Evolutionary conservation across 2,888 invertebrate species (phyloP).

Genomic region (Caenorhabditis afra): DNA sequence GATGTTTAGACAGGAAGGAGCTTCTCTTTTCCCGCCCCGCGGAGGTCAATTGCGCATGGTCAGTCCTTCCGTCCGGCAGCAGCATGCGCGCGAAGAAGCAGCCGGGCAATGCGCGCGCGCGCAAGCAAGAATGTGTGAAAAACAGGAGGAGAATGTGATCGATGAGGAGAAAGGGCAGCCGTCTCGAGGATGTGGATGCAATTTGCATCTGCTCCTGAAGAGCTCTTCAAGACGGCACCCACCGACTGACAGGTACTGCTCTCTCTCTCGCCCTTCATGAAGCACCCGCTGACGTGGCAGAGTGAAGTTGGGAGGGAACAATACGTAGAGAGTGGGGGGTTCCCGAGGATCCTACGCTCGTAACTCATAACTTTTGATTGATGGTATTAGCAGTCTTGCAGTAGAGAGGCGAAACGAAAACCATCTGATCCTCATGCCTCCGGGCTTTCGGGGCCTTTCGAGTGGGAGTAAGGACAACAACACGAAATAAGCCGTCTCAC

Average conservation of each 20-base stretch:
- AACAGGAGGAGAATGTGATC: slow-evolving; percentile 11
- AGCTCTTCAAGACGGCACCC: background rate
- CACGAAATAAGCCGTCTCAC: background rate
- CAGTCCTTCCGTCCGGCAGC: too few relatives aligned
- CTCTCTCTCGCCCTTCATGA: too few relatives aligned
- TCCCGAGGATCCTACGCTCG: background rate
- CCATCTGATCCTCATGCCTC: too few relatives aligned
- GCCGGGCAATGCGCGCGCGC: slow-evolving; percentile 13
- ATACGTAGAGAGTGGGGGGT: background rate
- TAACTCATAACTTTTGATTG: slow-evolving; percentile 21
- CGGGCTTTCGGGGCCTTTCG: too few relatives aligned
- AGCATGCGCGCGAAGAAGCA: too few relatives aligned
- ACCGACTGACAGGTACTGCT: background rate
- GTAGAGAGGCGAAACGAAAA: too few relatives aligned
- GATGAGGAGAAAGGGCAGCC: slow-evolving; percentile 4
- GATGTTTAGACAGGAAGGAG: slow-evolving; percentile 19
- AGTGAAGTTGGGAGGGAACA: background rate
- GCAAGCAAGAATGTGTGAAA: slow-evolving; percentile 18
- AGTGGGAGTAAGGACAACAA: too few relatives aligned
- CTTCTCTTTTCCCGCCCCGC: background rate
- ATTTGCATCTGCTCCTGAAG: slow-evolving; percentile 37
- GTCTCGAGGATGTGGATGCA: slow-evolving; percentile 5
- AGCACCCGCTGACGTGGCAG: too few relatives aligned
- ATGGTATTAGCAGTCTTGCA: background rate
- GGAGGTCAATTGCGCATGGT: slow-evolving; percentile 24